These are phyloP conservation scores for Myotis yumanensis DNA, from an alignment of 2,113 vertebrate species.

Conservation along the genomic window DNA sequence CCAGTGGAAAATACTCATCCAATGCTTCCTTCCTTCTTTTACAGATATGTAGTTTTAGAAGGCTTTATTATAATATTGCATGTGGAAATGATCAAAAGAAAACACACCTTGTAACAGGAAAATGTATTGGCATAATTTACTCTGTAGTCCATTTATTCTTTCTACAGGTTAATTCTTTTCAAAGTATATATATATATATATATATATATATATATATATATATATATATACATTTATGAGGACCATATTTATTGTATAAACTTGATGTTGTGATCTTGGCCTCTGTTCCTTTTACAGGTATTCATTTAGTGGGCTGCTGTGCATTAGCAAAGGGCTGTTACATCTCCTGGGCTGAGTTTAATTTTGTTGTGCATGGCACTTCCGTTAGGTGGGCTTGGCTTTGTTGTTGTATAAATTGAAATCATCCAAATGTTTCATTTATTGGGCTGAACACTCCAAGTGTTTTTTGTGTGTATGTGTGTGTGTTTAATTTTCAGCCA, in stretches of 20 bases:
- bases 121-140: conserved; percentile 77
- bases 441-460: conserved; percentile 73
- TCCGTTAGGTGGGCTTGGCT: conserved; percentile 45
- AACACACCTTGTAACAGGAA: conserved; percentile 71
- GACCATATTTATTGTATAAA: conserved; percentile 68
- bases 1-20: conserved; percentile 62
- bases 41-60: conserved; percentile 76
- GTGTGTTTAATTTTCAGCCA: conserved; percentile 60
- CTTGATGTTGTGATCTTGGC: conserved; percentile 73
- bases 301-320: conserved; percentile 73
- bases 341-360: conserved; percentile 71
- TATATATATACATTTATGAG: conserved; percentile 55
- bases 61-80: conserved; percentile 68
- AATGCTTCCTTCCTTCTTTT: conserved; percentile 77
- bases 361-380: conserved; percentile 73
- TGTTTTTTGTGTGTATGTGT: conserved; percentile 52
- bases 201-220: conserved; percentile 66
- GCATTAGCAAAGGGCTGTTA: conserved; percentile 69
- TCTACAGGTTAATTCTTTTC: conserved; percentile 78
- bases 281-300: conserved; percentile 74
- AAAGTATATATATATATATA: conserved; percentile 73
- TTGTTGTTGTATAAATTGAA: conserved; percentile 68
- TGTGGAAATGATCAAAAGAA: conserved; percentile 75
- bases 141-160: conserved; percentile 76
- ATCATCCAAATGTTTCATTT: conserved; percentile 70